Conservation (phyloP, 2,113 vertebrate genomes). For the Austrofundulus limnaeus region DNA sequence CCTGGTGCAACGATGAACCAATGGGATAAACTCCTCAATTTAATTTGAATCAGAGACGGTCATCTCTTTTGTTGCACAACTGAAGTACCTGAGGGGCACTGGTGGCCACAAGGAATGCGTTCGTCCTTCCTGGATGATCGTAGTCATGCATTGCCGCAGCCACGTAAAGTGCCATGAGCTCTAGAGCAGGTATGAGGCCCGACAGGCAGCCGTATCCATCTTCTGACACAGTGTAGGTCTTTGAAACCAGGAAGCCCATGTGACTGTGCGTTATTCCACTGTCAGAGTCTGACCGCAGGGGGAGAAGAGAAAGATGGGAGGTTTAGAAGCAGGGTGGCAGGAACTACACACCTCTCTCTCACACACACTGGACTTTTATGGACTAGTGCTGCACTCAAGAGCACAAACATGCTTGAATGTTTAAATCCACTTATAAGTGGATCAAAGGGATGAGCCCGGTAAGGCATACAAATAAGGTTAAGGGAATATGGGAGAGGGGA, state of each 20-base stretch:
- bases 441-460: slow-evolving; percentile 63
- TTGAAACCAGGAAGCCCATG: slow-evolving; percentile 91
- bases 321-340: slow-evolving; percentile 18
- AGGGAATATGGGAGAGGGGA: slow-evolving; percentile 60
- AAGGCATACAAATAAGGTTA: slow-evolving; percentile 69
- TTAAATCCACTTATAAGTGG: slow-evolving; percentile 61
- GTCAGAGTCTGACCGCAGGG: slow-evolving; percentile 85
- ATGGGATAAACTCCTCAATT: not conserved
- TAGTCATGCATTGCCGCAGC: slow-evolving; percentile 99
- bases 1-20: not conserved
- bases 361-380: slow-evolving; percentile 23
- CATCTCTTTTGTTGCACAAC: not conserved
- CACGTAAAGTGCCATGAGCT: slow-evolving; percentile 98
- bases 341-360: slow-evolving; percentile 8
- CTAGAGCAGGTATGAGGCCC: slow-evolving; percentile 95
- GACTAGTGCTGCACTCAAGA: not conserved
- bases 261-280: slow-evolving; percentile 91
- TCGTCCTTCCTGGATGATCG: slow-evolving; percentile 95
- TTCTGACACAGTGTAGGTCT: slow-evolving; percentile 85
- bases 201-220: slow-evolving; percentile 91
- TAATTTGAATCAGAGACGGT: not conserved
- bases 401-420: slow-evolving; percentile 19
- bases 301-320: slow-evolving; percentile 21
- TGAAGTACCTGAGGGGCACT: slow-evolving; percentile 87
- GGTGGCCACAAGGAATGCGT: slow-evolving; percentile 96